phyloP scores from a whole-genome alignment of 2,113 vertebrate genomes.

The Bettongia penicillata region DNA sequence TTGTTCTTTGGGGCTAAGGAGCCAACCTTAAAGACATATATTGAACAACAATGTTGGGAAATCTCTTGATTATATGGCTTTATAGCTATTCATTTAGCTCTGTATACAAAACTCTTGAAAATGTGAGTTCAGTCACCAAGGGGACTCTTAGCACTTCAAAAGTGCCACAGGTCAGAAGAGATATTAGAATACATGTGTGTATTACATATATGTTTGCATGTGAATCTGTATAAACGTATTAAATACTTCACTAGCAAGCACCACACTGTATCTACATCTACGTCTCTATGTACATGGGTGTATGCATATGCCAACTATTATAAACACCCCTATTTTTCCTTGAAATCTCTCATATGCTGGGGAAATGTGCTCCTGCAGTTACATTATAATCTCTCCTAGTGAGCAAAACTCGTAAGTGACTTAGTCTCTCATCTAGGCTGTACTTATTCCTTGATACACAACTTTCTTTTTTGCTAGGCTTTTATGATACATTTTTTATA shows the following conservation, averaged over 20 bases:
- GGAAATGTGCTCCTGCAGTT: not conserved
- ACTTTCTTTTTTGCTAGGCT: not conserved
- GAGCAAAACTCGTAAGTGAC: not conserved
- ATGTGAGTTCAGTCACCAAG: not conserved
- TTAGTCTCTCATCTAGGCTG: not conserved
- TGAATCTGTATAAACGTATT: not conserved
- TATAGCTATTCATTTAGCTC: not conserved
- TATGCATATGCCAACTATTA: not conserved
- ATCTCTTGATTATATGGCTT: not conserved
- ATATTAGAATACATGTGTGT: not conserved
- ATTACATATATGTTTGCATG: not conserved
- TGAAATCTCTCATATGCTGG: not conserved
- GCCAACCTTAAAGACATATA: not conserved
- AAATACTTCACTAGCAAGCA: not conserved
- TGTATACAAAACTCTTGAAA: not conserved
- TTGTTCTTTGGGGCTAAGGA: not conserved
- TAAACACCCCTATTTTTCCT: not conserved
- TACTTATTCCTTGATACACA: not conserved
- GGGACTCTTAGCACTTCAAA: not conserved
- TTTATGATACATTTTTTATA: not conserved
- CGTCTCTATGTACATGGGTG: not conserved
- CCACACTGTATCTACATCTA: not conserved
- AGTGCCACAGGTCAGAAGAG: not conserved
- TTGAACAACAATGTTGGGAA: not conserved
- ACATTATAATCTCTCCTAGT: not conserved